These are phyloP conservation scores for Zootoca vivipara DNA, from an alignment of 2,113 vertebrate species.

Conservation along the genomic window DNA sequence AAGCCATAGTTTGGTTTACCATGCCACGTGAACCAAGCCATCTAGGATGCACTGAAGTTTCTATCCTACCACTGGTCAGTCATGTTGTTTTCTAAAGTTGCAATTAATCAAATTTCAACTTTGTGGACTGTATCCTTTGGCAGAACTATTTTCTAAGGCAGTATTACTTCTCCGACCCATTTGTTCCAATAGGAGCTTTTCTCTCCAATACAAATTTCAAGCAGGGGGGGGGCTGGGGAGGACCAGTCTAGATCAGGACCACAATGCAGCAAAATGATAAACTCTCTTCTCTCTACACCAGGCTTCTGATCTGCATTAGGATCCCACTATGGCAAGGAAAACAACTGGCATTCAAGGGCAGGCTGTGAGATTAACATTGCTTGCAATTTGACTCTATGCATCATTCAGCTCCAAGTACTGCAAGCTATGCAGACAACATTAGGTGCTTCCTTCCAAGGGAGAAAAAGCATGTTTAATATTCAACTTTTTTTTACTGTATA, in stretches of 20 bases:
- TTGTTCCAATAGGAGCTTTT: background rate
- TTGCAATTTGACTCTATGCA: background rate
- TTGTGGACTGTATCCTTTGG: background rate
- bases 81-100: slow-evolving; percentile 19
- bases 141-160: background rate
- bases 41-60: no score
- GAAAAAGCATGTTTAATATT: background rate
- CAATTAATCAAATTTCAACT: slow-evolving; percentile 7
- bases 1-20: no score
- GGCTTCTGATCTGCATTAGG: no score
- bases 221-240: background rate
- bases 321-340: background rate
- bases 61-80: no score
- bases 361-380: background rate
- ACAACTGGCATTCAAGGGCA: background rate
- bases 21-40: no score
- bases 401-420: background rate
- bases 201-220: background rate
- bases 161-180: background rate
- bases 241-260: background rate
- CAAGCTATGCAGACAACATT: no score
- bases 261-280: background rate
- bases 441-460: no score
- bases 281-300: background rate
- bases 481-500: background rate